Evolutionary conservation across 2,797 vertebrate genomes (phyloP), one percentile per base, ranked within the genome.

Genomic region (Enteromius thamalakanensis): DNA sequence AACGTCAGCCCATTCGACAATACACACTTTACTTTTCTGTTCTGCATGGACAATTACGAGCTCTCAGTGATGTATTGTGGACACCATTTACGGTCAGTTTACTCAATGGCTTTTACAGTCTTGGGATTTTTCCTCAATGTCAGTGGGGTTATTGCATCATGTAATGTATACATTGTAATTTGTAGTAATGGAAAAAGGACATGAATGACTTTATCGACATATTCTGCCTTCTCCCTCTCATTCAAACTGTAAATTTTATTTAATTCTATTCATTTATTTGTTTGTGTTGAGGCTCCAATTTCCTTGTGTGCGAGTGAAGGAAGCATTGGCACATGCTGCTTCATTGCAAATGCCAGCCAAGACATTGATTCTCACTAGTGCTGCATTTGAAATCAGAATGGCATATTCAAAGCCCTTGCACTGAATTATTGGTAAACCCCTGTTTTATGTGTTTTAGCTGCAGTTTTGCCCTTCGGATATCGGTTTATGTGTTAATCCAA

Each of bases 1-100:
- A 85, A 89, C 91, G 93, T 93, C 87, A 91, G 92, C 91, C 90
- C 40, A 91, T 93, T 90, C 92, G 93, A 93, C 94, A 95, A 91
- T 91, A 87, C 94, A 90, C 91, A 91, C 89, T 91, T 93, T 92
- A 91, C 89, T 91, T 90, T 94, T 93, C 89, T 93, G 89, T 92
- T 93, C 91, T 96, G 95, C 96, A 96, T 96, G 95, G 95, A 96
- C 93, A 93, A 88, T 91, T 93, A 86, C 89, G 85, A 85, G 77
- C 82, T 94, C 92, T 89, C 91, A 88, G 92, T 91, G 83, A 90
- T 91, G 90, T 93, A 81, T 87, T 87, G 88, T 90, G 87, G 78
- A 86, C 79, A 87, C 76, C 84, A 85, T 81, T 80, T 91, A 81
- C 90, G 91, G 86, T 93, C 90, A 85, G 87, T 92, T 92, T 90